A percentile compares a stretch with the other conserved stretches of the same genome.
Evolutionary conservation across 2,797 vertebrate genomes (phyloP).

Genomic region (Brachymystax lenok): DNA sequence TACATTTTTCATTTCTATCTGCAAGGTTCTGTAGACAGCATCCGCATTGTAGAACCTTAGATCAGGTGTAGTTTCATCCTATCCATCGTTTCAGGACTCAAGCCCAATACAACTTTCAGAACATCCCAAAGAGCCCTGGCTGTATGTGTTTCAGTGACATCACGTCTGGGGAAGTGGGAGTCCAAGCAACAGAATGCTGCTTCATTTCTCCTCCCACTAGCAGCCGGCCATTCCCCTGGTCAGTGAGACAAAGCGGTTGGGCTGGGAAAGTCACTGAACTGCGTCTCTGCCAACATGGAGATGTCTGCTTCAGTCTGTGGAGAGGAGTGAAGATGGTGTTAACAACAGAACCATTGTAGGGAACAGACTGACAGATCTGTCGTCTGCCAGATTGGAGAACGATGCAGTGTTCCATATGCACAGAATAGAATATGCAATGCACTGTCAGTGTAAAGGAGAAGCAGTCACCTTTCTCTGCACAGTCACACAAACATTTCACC

Average conservation of each 20-base stretch:
- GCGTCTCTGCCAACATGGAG: slow-evolving; percentile 68
- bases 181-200: slow-evolving; percentile 8
- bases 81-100: background rate
- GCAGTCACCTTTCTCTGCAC: background rate
- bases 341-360: slow-evolving; percentile 1
- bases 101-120: background rate
- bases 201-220: slow-evolving; percentile 18
- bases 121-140: background rate
- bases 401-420: background rate
- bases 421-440: background rate
- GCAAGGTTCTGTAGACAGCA: background rate
- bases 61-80: background rate
- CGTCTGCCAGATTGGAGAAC: background rate
- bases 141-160: background rate
- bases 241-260: slow-evolving; percentile 76
- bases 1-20: background rate
- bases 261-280: slow-evolving; percentile 77
- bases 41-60: background rate
- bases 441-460: background rate
- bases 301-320: slow-evolving; percentile 71
- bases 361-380: background rate
- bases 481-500: background rate
- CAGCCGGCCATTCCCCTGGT: slow-evolving; percentile 37
- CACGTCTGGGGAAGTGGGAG: slow-evolving; percentile 4
- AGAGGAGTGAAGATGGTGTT: slow-evolving; percentile 19